Base-by-base conservation (phyloP, 2,113 vertebrate genomes). In the Gasterosteus aculeatus region DNA sequence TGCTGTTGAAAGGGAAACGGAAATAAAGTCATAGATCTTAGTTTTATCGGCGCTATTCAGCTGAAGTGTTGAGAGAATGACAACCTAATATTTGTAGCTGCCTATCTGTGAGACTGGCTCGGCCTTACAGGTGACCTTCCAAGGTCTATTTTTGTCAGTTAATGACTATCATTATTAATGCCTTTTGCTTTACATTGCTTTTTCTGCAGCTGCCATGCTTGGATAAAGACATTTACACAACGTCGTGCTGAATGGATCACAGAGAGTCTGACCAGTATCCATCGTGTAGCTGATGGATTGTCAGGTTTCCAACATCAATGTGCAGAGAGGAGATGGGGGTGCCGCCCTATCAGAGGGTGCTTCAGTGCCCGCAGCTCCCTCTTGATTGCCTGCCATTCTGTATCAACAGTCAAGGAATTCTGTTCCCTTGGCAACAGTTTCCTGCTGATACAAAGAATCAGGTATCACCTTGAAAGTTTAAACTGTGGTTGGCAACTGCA, bases 311-410 rank as follows among this genome's bases (percentile, higher is more conserved):
- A 44, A 82, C 75, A 77, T 79, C 60, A 77, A 41, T 39, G n/a
- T 33, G 81, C 44, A 71, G 72, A 81, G 62, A 76, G 62, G 74
- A 80, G 72, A 82, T 73, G 79, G 72, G 86, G 82, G 71, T 84
- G 82, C 80, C 57, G 71, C 72, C 88, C 86, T 88, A 82, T 89
- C 84, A 83, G 67, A 86, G 80, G 35, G 77, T 81, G 81, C 82
- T 76, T 69, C 79, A 81, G 77, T 31, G 76, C 90, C 82, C 89
- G 78, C 84, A 85, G 85, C 85, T 88, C 81, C 71, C 88, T 78
- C 88, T 88, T 90, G 91, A 93, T 92, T 92, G 88, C 84, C 87
- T 89, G 90, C 92, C 90, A 92, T 91, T 86, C 90, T 92, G 91
- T 90, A 92, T 92, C 88, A 91, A 89, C 88, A 91, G 87, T 89